Evolutionary conservation across 2,797 vertebrate species (phyloP).

Genomic region (Semaprochilodus insignis): DNA sequence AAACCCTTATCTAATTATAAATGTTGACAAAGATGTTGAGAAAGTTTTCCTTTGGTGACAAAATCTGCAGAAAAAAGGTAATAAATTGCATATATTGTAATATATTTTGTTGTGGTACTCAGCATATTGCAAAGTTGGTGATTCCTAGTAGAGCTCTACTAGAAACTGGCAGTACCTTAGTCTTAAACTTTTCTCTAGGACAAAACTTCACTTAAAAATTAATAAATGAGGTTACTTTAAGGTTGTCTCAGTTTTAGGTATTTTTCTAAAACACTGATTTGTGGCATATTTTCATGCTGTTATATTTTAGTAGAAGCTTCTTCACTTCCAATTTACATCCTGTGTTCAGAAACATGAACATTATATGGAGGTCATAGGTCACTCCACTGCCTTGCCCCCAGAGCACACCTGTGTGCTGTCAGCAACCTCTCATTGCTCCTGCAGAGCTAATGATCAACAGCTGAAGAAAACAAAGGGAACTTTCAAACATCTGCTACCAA

Average conservation of each 20-base stretch:
- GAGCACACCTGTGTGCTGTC: conserved; percentile 68
- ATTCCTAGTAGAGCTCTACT: too few relatives aligned
- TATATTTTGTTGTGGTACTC: too few relatives aligned
- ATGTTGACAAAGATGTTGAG: too few relatives aligned
- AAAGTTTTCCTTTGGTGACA: too few relatives aligned
- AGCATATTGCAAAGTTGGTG: too few relatives aligned
- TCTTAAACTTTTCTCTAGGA: neutral
- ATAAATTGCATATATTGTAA: too few relatives aligned
- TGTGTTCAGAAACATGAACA: conserved; percentile 36
- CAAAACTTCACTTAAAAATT: neutral
- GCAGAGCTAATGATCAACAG: conserved; percentile 16
- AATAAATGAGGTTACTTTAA: neutral
- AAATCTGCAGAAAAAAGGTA: too few relatives aligned
- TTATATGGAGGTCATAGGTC: conserved; percentile 60
- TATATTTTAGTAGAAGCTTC: conserved; percentile 14
- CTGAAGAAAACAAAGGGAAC: conserved; percentile 35
- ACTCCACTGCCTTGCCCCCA: conserved; percentile 35
- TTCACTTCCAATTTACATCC: neutral
- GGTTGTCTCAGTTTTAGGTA: neutral
- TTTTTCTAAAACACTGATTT: neutral
- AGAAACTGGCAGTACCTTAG: neutral
- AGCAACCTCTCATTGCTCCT: conserved; percentile 68
- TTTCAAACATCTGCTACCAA: conserved; percentile 52
- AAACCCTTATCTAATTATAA: too few relatives aligned
- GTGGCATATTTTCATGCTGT: neutral